Conservation (phyloP, 1,140 invertebrate species). For the Drosophila nasuta region DNA sequence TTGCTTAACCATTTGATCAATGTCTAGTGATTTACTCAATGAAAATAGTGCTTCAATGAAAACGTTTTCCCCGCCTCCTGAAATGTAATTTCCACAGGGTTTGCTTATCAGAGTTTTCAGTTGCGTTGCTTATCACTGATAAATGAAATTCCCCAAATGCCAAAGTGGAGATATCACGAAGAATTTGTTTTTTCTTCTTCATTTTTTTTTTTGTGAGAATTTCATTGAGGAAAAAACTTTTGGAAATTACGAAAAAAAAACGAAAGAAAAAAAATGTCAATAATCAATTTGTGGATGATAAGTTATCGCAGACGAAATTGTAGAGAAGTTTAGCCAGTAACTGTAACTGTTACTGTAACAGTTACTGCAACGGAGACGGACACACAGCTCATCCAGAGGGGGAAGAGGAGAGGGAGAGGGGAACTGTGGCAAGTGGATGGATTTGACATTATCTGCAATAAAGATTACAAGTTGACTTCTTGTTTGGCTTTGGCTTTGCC, state of each 20-base stretch:
- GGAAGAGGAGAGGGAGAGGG: not conserved
- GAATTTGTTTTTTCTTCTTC: not conserved
- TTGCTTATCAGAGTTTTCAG: constrained; percentile 22
- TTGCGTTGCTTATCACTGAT: constrained; percentile 11
- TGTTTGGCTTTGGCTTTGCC: constrained; percentile 64
- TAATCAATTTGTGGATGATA: constrained; percentile 71
- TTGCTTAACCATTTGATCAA: constrained; percentile 37
- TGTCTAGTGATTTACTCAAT: constrained; percentile 33
- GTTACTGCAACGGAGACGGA: constrained; percentile 5
- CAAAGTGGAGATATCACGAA: not conserved
- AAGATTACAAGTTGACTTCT: constrained; percentile 81
- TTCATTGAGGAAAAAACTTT: constrained; percentile 52
- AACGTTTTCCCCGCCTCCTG: not conserved
- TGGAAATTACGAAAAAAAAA: constrained; percentile 21
- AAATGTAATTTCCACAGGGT: not conserved
- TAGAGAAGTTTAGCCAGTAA: not conserved
- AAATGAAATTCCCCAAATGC: constrained; percentile 21
- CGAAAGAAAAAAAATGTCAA: constrained; percentile 47
- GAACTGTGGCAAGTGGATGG: constrained; percentile 54
- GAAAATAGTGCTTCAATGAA: constrained; percentile 29
- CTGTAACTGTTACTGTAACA: constrained; percentile 13
- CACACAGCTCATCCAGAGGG: not conserved
- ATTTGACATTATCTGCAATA: constrained; percentile 80
- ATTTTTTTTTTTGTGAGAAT: constrained; percentile 17
- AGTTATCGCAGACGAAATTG: constrained; percentile 53